A percentile compares a stretch with the other conserved stretches of the same genome.
These are phyloP conservation scores for Hypothenemus hampei DNA, from an alignment of 1,140 invertebrate species.

Conservation along the genomic window DNA sequence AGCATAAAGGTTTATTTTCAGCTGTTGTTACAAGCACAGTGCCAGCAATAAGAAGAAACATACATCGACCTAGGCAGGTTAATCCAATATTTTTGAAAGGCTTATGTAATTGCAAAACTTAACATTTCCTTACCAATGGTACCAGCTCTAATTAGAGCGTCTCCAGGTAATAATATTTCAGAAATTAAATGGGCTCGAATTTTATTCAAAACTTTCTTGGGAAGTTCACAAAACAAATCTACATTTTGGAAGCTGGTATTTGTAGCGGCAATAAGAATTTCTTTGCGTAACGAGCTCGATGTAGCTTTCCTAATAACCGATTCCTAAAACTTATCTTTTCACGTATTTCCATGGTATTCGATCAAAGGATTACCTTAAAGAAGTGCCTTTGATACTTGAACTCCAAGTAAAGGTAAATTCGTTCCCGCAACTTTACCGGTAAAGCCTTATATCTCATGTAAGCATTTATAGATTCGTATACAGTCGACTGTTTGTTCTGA, in stretches of 20 bases:
- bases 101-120: background rate
- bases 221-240: background rate
- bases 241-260: background rate
- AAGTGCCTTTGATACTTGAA: slow-evolving; percentile 14
- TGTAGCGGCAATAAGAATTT: background rate
- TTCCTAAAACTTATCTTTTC: background rate
- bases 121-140: background rate
- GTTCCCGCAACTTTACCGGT: background rate
- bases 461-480: slow-evolving; percentile 1
- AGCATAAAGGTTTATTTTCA: background rate
- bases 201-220: background rate
- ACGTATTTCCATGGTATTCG: background rate
- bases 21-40: slow-evolving; percentile 5
- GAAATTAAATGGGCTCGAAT: background rate
- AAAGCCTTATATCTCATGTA: slow-evolving; percentile 8
- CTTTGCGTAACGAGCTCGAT: background rate
- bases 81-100: background rate
- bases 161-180: slow-evolving; percentile 9
- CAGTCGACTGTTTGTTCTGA: background rate
- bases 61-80: background rate
- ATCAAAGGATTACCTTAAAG: slow-evolving; percentile 16
- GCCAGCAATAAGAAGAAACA: slow-evolving; percentile 8
- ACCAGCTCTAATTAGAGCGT: slow-evolving; percentile 2
- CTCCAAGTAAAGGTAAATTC: slow-evolving; percentile 8
- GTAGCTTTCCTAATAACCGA: slow-evolving; percentile 2